phyloP scores from a whole-genome alignment of 2,888 invertebrate genomes.

The Lacanobia wlatinum region DNA sequence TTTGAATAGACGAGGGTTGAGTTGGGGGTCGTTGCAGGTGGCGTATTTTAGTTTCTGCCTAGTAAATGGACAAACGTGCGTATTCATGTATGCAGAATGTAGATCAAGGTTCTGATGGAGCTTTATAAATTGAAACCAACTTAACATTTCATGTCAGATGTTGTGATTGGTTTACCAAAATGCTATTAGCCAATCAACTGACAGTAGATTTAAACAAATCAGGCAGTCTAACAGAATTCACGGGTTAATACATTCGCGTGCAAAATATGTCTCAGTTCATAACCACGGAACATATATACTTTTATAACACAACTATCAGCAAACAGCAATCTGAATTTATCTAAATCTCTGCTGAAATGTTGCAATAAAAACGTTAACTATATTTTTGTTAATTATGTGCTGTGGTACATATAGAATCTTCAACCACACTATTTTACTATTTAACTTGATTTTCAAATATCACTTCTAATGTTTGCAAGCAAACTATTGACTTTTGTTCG shows the following conservation, averaged over 20 bases:
- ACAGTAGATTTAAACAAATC: background rate
- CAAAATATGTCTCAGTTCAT: no score
- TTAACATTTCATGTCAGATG: background rate
- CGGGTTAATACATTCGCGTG: no score
- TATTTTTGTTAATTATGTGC: no score
- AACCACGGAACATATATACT: no score
- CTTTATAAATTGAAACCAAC: background rate
- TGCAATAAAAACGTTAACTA: no score
- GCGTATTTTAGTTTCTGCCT: background rate
- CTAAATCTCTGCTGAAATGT: no score
- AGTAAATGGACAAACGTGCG: background rate
- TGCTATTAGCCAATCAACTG: background rate
- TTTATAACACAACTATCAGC: no score
- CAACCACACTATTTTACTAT: no score
- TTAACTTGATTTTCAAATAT: background rate
- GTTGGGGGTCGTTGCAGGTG: background rate
- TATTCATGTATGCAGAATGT: background rate
- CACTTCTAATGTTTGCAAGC: background rate
- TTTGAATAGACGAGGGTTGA: background rate
- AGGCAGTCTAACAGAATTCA: background rate
- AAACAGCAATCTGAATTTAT: no score
- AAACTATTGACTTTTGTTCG: slow-evolving; percentile 1
- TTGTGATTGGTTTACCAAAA: background rate
- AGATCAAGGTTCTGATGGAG: background rate
- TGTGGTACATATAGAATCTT: no score